Percentiles rank a stretch among this genome's conserved stretches.
Conservation (phyloP, 2,113 vertebrate genomes). For the Ctenodactylus gundi region DNA sequence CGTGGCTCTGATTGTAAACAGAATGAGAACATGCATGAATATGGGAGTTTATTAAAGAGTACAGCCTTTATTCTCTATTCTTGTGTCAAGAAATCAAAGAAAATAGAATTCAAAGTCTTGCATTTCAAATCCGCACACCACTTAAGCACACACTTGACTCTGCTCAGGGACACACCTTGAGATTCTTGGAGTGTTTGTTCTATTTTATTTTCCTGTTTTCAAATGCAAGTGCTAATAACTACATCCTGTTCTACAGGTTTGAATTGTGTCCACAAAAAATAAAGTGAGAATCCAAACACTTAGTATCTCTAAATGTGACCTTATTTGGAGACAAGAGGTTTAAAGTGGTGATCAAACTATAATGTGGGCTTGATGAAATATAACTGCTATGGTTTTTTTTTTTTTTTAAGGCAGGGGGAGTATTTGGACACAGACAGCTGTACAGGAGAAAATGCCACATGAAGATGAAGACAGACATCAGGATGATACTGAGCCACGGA, state of each 20-base stretch:
- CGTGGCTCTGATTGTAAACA: conserved; percentile 26
- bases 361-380: too few relatives aligned
- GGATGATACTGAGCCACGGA: neutral
- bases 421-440: neutral
- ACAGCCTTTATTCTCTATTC: neutral
- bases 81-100: conserved; percentile 18
- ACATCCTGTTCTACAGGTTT: neutral
- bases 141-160: neutral
- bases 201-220: neutral
- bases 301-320: neutral
- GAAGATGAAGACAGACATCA: neutral
- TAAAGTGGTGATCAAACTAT: neutral
- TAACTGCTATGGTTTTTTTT: too few relatives aligned
- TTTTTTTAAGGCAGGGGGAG: neutral
- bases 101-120: neutral
- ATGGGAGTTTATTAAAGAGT: conserved; percentile 9
- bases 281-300: neutral
- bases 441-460: accelerated
- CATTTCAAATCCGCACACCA: neutral
- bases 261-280: neutral
- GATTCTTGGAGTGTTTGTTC: neutral
- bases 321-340: neutral
- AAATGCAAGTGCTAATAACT: neutral
- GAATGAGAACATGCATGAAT: conserved; percentile 45
- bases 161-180: neutral